phyloP scores from a whole-genome alignment of 2,797 vertebrate species.

The Gymnoscopelus microlampas region DNA sequence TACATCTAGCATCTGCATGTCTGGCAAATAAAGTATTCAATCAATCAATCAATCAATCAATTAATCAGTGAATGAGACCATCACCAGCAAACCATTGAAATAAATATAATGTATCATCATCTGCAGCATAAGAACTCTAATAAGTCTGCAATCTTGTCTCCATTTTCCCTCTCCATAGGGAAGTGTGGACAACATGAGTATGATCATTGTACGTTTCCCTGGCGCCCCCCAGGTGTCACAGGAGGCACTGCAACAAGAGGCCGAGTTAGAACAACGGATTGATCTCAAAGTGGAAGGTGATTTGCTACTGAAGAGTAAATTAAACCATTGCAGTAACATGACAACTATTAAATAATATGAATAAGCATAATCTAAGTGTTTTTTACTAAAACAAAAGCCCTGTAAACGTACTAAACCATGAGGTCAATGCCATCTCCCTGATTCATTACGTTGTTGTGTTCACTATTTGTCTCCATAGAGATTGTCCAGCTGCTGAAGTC shows the following conservation, averaged over 20 bases:
- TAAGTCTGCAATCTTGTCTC: background rate
- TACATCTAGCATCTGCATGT: too few relatives aligned
- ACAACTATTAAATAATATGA: too few relatives aligned
- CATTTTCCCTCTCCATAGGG: conserved; percentile 74
- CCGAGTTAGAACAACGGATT: conserved; percentile 74
- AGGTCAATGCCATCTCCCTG: too few relatives aligned
- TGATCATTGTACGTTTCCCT: conserved; percentile 85
- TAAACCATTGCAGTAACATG: background rate
- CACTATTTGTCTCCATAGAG: conserved; percentile 63
- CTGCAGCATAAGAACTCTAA: background rate
- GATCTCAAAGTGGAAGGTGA: conserved; percentile 84
- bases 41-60: too few relatives aligned
- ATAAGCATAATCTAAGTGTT: too few relatives aligned
- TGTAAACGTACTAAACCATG: background rate
- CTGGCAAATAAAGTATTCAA: too few relatives aligned
- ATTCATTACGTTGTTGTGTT: background rate
- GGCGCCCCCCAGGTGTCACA: conserved; percentile 81
- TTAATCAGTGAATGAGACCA: too few relatives aligned
- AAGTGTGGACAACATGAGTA: conserved; percentile 88
- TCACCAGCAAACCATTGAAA: background rate
- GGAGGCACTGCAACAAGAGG: conserved; percentile 80
- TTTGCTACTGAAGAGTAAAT: background rate
- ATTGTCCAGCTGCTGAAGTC: conserved; percentile 73
- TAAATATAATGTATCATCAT: background rate
- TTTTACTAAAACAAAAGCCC: too few relatives aligned